Conservation (phyloP, 2,797 vertebrate genomes). For the Sandelia bainsii region DNA sequence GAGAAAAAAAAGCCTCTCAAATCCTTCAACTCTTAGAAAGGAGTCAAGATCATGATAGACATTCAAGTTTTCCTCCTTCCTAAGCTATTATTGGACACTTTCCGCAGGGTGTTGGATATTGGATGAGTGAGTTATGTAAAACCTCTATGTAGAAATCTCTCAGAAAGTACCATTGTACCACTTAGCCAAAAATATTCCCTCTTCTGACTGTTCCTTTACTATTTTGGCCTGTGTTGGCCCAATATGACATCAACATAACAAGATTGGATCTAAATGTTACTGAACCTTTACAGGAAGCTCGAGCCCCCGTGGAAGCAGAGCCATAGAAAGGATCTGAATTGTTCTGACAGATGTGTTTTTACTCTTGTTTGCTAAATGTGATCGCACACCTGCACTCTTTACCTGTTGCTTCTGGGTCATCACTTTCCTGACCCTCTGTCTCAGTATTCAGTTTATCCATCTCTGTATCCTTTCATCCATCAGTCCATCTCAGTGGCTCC, state of each 20-base stretch:
- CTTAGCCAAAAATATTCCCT: slow-evolving; percentile 52
- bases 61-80: neutral
- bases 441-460: neutral
- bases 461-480: slow-evolving; percentile 16
- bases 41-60: slow-evolving; percentile 11
- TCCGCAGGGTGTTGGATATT: slow-evolving; percentile 19
- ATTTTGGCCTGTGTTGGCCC: slow-evolving; percentile 16
- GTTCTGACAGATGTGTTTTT: slow-evolving; percentile 34
- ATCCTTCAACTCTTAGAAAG: neutral
- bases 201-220: slow-evolving; percentile 17
- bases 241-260: slow-evolving; percentile 19
- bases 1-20: slow-evolving; percentile 1
- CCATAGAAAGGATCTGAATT: slow-evolving; percentile 3
- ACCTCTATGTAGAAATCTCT: slow-evolving; percentile 28
- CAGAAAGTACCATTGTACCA: slow-evolving; percentile 26
- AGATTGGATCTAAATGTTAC: slow-evolving; percentile 2
- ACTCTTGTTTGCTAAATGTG: slow-evolving; percentile 34
- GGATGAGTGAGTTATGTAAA: slow-evolving; percentile 64
- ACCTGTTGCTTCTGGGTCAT: slow-evolving; percentile 56
- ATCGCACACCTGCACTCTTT: slow-evolving; percentile 53
- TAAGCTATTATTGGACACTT: slow-evolving; percentile 40
- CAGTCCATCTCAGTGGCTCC: slow-evolving; percentile 26
- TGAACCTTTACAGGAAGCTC: slow-evolving; percentile 12
- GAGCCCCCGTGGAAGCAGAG: neutral
- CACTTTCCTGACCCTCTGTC: slow-evolving; percentile 28